Evolutionary conservation across 2,888 invertebrate species (phyloP).

Genomic region (Gryllus longicercus): DNA sequence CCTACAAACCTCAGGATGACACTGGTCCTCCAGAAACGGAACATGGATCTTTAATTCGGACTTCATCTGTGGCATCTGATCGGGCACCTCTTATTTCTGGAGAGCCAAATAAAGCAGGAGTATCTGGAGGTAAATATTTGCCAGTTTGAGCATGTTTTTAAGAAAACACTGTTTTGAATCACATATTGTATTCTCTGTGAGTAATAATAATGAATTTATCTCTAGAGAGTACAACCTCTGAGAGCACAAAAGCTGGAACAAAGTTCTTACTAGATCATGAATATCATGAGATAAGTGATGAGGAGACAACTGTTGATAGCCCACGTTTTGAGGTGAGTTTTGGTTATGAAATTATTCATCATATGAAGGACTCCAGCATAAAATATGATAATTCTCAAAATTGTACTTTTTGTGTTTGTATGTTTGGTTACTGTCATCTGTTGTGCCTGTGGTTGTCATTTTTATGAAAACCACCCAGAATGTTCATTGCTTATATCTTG

Average conservation of each 20-base stretch:
- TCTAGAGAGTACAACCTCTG: background rate
- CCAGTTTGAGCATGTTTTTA: background rate
- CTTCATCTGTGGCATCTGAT: slow-evolving; percentile 44
- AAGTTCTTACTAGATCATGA: slow-evolving; percentile 59
- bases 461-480: too few relatives aligned
- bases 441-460: background rate
- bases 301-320: slow-evolving; percentile 55
- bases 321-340: slow-evolving; percentile 48
- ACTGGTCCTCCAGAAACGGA: slow-evolving; percentile 29
- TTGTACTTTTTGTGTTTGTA: background rate
- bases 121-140: background rate
- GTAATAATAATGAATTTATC: too few relatives aligned
- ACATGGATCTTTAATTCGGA: slow-evolving; percentile 27
- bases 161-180: background rate
- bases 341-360: background rate
- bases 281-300: slow-evolving; percentile 80
- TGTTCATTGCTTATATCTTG: too few relatives aligned
- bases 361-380: background rate
- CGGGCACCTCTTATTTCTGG: slow-evolving; percentile 46
- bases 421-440: background rate
- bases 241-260: background rate
- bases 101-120: slow-evolving; percentile 27
- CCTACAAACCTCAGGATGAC: slow-evolving; percentile 85
- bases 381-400: background rate
- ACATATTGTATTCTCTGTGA: background rate